Evolutionary conservation across 1,140 invertebrate species (phyloP), one percentile per base, ranked within the genome.

Genomic region (Cyclina sinensis): DNA sequence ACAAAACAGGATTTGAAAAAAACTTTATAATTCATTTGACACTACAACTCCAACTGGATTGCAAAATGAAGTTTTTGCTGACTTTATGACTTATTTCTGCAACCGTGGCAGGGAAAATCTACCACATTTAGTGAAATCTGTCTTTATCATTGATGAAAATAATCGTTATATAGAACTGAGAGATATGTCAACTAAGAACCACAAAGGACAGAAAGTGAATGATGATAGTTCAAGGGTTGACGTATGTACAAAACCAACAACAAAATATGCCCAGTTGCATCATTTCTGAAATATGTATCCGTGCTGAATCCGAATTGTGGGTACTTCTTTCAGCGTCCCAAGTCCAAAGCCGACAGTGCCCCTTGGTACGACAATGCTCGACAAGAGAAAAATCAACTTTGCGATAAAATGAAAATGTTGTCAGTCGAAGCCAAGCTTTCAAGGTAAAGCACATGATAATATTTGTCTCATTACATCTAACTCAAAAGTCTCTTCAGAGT

Each of bases 51-150:
- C 74, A 18, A 30, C 27, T 43, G 81, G 82, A 11, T 37, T 89
- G 21, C 88, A 89, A 35, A 35, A 79, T 32, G 80, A 89, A 43
- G 74, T 85, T 18, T 89, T 89, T 73, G 62, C 81, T 35, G 88
- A 89, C 35, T 89, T 85, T 35, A 85, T 89, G 88, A 51, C 85
- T 18, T 70, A 59, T 35, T 79, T 85, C 30, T 89, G 88, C 48
- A 89, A 80, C n/a, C 57, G 88, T 9, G 88, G 88, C 11, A 37
- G 88, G 11, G 73, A 89, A 43, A 85, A 85, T n/a, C 46, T 85
- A 9, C 62, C 68, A 51, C 54, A 83, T 12, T 62, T 89, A 12
- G 65, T 59, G 14, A 89, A 89, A 35, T 24, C 4, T 9, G 87
- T 83, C 57, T 89, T 89, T 46, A 62, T 78, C 4, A 59, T 86